Evolutionary conservation across 2,797 vertebrate genomes (phyloP).

Genomic region (Capromys pilorides): DNA sequence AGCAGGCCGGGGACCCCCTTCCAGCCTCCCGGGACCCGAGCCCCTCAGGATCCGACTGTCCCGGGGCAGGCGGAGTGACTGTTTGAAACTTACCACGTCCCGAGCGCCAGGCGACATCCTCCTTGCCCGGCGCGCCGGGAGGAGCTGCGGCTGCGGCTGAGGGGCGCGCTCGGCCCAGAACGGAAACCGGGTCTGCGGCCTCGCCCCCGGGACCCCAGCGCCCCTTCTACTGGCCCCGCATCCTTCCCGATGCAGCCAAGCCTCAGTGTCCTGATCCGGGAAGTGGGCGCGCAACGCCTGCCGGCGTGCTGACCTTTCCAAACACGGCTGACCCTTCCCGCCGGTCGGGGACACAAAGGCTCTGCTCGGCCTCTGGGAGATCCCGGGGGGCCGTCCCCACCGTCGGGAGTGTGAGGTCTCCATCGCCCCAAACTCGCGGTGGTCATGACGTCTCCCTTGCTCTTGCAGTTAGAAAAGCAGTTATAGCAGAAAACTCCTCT

Average conservation of each 20-base stretch:
- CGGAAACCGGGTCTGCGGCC: background rate
- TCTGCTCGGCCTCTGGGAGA: background rate
- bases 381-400: background rate
- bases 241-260: background rate
- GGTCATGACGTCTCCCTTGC: background rate
- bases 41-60: background rate
- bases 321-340: background rate
- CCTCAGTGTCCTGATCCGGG: background rate
- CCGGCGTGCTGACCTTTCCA: background rate
- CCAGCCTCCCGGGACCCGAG: background rate
- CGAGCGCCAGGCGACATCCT: background rate
- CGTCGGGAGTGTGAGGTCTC: background rate
- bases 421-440: background rate
- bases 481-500: background rate
- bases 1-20: background rate
- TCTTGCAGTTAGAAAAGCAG: constrained; percentile 1
- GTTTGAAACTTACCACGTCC: background rate
- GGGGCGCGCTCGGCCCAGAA: background rate
- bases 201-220: background rate
- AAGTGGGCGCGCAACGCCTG: background rate
- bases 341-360: background rate
- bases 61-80: background rate
- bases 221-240: background rate
- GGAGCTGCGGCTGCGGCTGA: constrained; percentile 54
- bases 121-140: background rate